These are phyloP conservation scores for Drosophila willistoni DNA, from an alignment of 1,140 invertebrate species.

Conservation along the genomic window DNA sequence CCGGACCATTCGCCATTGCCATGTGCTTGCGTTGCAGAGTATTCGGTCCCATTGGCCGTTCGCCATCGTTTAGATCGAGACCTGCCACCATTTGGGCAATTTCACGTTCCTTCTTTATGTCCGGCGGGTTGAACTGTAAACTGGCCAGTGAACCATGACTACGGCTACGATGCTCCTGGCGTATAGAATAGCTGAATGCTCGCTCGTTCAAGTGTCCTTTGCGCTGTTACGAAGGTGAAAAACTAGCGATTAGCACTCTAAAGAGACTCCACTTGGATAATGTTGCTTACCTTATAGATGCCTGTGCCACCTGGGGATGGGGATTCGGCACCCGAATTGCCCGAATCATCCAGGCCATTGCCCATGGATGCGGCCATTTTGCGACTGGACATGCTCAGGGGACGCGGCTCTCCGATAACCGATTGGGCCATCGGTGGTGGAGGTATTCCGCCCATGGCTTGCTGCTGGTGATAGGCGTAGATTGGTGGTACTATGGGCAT, in stretches of 20 bases:
- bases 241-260: not conserved
- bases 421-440: constrained; percentile 70
- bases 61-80: constrained; percentile 89
- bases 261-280: not conserved
- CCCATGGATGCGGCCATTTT: constrained; percentile 84
- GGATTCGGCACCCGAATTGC: constrained; percentile 88
- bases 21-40: constrained; percentile 74
- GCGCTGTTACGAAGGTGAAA: constrained; percentile 84
- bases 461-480: constrained; percentile 74
- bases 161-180: constrained; percentile 94
- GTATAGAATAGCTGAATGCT: constrained; percentile 96
- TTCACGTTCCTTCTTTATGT: constrained; percentile 94
- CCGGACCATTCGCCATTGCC: constrained; percentile 53
- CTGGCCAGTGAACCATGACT: constrained; percentile 95
- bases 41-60: constrained; percentile 57
- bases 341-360: constrained; percentile 85
- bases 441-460: constrained; percentile 55
- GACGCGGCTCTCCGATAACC: constrained; percentile 68
- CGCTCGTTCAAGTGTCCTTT: constrained; percentile 96
- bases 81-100: constrained; percentile 96
- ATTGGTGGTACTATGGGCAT: constrained; percentile 81
- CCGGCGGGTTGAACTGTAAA: constrained; percentile 90
- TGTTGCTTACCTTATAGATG: constrained; percentile 86
- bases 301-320: constrained; percentile 90
- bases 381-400: constrained; percentile 83